phyloP scores from a whole-genome alignment of 2,888 invertebrate species.

The Pseudolycoriella hygida region DNA sequence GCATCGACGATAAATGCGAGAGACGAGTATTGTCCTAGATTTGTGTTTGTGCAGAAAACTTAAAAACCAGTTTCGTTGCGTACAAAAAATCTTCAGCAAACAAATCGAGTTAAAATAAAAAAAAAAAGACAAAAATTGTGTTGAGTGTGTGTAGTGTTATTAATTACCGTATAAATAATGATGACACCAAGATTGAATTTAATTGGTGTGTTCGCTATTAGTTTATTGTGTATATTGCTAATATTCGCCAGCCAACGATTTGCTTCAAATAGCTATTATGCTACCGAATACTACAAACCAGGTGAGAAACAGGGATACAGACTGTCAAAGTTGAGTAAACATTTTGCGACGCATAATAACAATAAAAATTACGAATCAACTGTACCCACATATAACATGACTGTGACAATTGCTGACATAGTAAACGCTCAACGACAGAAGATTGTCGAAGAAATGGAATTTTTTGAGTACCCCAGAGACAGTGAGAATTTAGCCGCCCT shows the following conservation, averaged over 20 bases:
- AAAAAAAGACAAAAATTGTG: too few relatives aligned
- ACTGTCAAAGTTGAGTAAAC: background rate
- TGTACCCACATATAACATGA: constrained; percentile 18
- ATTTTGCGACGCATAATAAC: background rate
- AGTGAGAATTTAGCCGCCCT: constrained; percentile 46
- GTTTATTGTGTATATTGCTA: constrained; percentile 27
- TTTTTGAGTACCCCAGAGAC: constrained; percentile 39
- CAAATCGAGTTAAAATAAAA: too few relatives aligned
- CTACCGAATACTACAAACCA: constrained; percentile 12
- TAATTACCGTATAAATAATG: constrained; percentile 7
- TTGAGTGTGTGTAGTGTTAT: too few relatives aligned
- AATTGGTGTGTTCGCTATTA: constrained; percentile 28
- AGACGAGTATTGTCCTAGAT: too few relatives aligned
- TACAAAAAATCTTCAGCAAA: too few relatives aligned
- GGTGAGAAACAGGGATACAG: background rate
- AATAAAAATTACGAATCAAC: background rate
- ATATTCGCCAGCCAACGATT: constrained; percentile 27
- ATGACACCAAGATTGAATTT: constrained; percentile 29
- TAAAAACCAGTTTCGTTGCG: too few relatives aligned
- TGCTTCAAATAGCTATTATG: constrained; percentile 15
- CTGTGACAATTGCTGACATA: constrained; percentile 36
- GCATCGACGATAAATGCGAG: too few relatives aligned
- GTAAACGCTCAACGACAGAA: constrained; percentile 35
- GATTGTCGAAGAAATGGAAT: constrained; percentile 38
- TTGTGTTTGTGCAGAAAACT: too few relatives aligned